phyloP scores from a whole-genome alignment of 2,113 vertebrate species.

The Caloenas nicobarica region DNA sequence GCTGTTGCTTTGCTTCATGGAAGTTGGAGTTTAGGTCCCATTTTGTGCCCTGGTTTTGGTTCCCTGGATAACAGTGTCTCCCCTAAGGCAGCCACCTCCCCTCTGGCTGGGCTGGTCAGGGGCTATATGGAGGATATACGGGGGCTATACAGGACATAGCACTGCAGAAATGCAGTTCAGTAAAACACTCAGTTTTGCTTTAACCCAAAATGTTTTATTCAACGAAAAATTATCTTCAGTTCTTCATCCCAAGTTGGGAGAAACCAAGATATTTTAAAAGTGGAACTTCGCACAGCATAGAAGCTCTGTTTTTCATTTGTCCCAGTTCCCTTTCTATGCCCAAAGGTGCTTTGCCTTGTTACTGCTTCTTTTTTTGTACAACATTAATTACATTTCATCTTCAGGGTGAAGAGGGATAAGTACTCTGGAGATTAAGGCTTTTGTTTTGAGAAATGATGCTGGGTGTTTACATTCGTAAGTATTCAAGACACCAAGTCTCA shows the following conservation, averaged over 20 bases:
- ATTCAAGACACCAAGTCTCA: neutral
- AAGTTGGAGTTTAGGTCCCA: neutral
- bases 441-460: neutral
- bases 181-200: neutral
- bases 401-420: neutral
- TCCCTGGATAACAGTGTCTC: neutral
- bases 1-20: neutral
- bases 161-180: neutral
- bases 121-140: too few species aligned
- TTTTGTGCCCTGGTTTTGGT: neutral
- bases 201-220: neutral
- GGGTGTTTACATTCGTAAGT: neutral
- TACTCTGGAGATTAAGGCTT: neutral
- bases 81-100: neutral
- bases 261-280: neutral
- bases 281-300: neutral
- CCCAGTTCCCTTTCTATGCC: neutral
- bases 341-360: neutral
- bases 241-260: neutral
- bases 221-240: neutral
- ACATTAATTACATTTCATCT: neutral
- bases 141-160: neutral
- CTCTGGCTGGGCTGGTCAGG: neutral
- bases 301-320: neutral
- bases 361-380: neutral